Percentiles rank a stretch among this genome's conserved stretches.
These are phyloP conservation scores for Spodoptera litura DNA, from an alignment of 1,140 invertebrate genomes.

Conservation along the genomic window DNA sequence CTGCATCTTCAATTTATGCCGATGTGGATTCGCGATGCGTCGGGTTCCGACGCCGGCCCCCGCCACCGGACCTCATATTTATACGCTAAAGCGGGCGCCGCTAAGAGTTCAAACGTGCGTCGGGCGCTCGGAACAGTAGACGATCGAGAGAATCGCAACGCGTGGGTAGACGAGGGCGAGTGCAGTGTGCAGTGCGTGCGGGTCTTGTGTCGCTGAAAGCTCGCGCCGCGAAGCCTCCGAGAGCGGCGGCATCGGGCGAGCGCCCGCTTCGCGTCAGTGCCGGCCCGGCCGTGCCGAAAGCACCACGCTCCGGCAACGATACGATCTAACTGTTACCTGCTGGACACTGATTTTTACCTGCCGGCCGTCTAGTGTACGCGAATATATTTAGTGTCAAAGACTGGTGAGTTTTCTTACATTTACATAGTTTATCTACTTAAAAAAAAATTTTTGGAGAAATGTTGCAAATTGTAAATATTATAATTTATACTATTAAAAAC, in stretches of 20 bases:
- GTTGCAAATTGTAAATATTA: neutral
- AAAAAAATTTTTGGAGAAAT: neutral
- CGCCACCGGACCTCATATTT: conserved; percentile 84
- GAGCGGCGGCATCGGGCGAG: conserved; percentile 76
- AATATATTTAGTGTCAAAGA: conserved; percentile 52
- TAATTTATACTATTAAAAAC: neutral
- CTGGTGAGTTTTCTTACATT: conserved; percentile 55
- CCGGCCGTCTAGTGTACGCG: conserved; percentile 51
- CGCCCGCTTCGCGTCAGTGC: conserved; percentile 80
- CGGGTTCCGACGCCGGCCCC: conserved; percentile 79
- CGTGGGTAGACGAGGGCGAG: conserved; percentile 82
- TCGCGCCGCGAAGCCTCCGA: conserved; percentile 82
- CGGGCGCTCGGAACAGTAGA: conserved; percentile 83
- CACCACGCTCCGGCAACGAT: conserved; percentile 74
- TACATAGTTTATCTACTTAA: conserved; percentile 13
- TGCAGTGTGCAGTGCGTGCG: conserved; percentile 86
- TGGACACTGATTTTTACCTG: conserved; percentile 70
- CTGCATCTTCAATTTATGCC: conserved; percentile 84
- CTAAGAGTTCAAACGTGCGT: conserved; percentile 84
- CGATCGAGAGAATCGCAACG: conserved; percentile 81
- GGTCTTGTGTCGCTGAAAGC: conserved; percentile 84
- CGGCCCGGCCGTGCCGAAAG: conserved; percentile 83
- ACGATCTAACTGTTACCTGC: conserved; percentile 60
- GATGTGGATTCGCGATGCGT: conserved; percentile 83
- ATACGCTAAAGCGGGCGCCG: conserved; percentile 83